Percentiles rank a stretch among this genome's conserved stretches.
Evolutionary conservation across 2,797 vertebrate genomes (phyloP).

Genomic region (Pseudochirops corinnae): DNA sequence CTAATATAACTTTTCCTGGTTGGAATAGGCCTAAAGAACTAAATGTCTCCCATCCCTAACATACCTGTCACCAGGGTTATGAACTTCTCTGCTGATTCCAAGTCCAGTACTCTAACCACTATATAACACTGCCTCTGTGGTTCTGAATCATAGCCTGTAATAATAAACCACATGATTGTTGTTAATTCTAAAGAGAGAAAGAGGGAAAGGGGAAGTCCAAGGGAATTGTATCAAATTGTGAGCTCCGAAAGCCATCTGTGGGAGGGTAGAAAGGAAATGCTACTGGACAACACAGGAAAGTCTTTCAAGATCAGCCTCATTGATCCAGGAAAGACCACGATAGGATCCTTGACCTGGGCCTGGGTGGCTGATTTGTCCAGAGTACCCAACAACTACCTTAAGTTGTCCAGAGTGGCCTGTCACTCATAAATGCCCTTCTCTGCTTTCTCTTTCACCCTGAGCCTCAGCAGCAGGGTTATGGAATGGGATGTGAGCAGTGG

Average conservation of each 20-base stretch:
- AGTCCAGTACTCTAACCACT: not conserved
- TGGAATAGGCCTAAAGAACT: not conserved
- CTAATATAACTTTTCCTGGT: not conserved
- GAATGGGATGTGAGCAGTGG: slow-evolving; percentile 41
- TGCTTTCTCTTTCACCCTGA: slow-evolving; percentile 72
- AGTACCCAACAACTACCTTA: not conserved
- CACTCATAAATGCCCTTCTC: not conserved
- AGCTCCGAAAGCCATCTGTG: not conserved
- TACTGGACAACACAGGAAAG: slow-evolving; percentile 18
- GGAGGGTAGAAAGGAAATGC: not conserved
- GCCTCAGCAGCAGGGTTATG: slow-evolving; percentile 62
- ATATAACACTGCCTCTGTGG: not conserved
- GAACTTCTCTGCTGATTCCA: not conserved
- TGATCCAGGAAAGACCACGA: slow-evolving; percentile 33
- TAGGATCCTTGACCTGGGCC: slow-evolving; percentile 12
- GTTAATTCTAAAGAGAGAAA: not conserved
- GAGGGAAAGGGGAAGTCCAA: not conserved
- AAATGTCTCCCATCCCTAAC: not conserved
- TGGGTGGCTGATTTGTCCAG: slow-evolving; percentile 53
- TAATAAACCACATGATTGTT: not conserved
- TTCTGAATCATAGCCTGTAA: not conserved
- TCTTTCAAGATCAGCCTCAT: not conserved
- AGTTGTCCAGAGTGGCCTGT: not conserved
- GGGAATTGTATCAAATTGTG: not conserved
- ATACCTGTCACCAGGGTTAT: not conserved